Evolutionary conservation across 2,113 vertebrate species (phyloP).

Genomic region (Rousettus leschenaultii): DNA sequence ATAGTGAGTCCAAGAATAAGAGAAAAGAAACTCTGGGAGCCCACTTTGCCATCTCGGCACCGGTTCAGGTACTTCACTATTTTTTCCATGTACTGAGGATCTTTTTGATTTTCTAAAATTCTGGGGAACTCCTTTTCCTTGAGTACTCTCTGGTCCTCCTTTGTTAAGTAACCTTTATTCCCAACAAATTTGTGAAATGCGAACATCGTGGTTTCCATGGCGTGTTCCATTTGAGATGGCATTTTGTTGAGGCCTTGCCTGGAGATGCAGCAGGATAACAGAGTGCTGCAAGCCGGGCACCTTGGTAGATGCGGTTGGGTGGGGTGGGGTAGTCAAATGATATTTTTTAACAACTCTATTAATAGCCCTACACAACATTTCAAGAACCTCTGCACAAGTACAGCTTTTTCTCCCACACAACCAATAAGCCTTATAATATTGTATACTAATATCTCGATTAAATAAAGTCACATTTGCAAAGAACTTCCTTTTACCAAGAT

Average conservation of each 20-base stretch:
- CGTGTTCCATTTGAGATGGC: not conserved
- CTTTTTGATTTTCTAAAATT: not conserved
- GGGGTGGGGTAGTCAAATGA: not conserved
- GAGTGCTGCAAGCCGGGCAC: not conserved
- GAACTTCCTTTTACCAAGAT: not conserved
- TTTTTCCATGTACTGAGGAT: not conserved
- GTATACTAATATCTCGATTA: not conserved
- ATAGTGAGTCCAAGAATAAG: not conserved
- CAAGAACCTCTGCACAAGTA: not conserved
- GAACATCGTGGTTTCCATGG: not conserved
- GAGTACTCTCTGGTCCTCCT: not conserved
- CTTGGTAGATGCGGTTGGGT: not conserved
- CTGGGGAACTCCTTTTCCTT: not conserved
- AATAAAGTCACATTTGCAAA: not conserved
- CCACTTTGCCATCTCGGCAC: not conserved
- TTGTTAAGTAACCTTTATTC: not conserved
- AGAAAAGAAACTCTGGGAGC: not conserved
- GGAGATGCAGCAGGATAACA: not conserved
- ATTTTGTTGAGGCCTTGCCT: not conserved
- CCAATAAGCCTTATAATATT: not conserved
- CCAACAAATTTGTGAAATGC: not conserved
- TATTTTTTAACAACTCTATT: constrained; percentile 7
- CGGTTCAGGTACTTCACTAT: not conserved
- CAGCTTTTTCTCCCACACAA: not conserved
- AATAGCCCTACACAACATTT: not conserved